Percentiles rank a stretch among this genome's conserved stretches.
Evolutionary conservation across 2,888 invertebrate species (phyloP).

Genomic region (Ecdyonurus torrentis): DNA sequence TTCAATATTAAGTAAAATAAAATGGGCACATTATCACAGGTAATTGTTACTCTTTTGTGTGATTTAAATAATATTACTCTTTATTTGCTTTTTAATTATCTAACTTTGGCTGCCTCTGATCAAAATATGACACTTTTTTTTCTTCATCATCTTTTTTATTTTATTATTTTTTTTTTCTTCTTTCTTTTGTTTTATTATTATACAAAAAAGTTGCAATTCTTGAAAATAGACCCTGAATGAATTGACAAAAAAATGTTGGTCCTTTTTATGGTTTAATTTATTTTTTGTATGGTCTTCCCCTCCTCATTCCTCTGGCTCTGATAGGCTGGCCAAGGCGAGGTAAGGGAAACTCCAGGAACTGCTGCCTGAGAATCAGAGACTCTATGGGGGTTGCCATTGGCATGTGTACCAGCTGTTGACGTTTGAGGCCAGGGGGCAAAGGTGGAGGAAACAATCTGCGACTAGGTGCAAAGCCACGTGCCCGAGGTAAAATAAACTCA

Average conservation of each 20-base stretch:
- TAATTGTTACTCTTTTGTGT: background rate
- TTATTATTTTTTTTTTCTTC: no score
- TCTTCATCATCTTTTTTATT: no score
- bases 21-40: background rate
- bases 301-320: background rate
- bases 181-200: no score
- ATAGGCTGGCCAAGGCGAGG: background rate
- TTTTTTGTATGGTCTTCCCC: background rate
- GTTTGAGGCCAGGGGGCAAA: background rate
- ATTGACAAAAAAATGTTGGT: background rate
- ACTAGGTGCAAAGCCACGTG: background rate
- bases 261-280: background rate
- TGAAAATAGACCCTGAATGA: background rate
- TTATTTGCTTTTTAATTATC: no score
- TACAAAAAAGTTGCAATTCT: background rate
- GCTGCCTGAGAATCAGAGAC: background rate
- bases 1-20: background rate
- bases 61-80: background rate
- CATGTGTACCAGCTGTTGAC: background rate
- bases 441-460: background rate
- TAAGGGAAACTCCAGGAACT: background rate
- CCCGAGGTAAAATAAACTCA: background rate
- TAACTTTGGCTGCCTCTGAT: background rate
- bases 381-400: background rate
- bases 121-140: background rate